Percentiles rank a stretch among this genome's conserved stretches.
These are phyloP conservation scores for Tetramorium bicarinatum DNA, from an alignment of 2,888 invertebrate species.

Conservation along the genomic window DNA sequence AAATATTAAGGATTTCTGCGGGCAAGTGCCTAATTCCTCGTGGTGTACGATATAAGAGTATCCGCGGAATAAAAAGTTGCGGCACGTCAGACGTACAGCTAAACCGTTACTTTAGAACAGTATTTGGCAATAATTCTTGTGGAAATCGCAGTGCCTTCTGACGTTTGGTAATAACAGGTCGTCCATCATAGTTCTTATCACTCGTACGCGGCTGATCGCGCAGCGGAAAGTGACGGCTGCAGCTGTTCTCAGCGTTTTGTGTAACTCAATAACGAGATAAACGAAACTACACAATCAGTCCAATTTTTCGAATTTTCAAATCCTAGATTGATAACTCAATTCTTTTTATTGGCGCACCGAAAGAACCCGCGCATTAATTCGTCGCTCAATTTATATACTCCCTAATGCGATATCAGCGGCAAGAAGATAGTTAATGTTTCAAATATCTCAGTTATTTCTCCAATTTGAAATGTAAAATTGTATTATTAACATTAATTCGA, in stretches of 20 bases:
- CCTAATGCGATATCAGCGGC: neutral
- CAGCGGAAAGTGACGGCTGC: constrained; percentile 69
- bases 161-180: constrained; percentile 67
- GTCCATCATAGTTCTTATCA: constrained; percentile 76
- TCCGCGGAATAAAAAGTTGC: constrained; percentile 14
- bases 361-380: neutral
- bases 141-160: constrained; percentile 46
- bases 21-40: constrained; percentile 1
- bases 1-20: neutral
- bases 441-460: neutral
- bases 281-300: constrained; percentile 69
- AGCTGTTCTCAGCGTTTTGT: constrained; percentile 73
- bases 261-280: constrained; percentile 71
- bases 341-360: neutral
- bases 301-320: constrained; percentile 37
- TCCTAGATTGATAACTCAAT: neutral
- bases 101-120: constrained; percentile 44
- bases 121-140: constrained; percentile 67
- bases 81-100: constrained; percentile 24
- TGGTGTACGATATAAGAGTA: neutral
- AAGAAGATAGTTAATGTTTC: neutral
- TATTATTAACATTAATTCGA: neutral
- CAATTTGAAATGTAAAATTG: constrained; percentile 16
- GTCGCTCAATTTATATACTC: neutral
- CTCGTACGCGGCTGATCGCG: constrained; percentile 68